phyloP scores from a whole-genome alignment of 2,888 invertebrate genomes.

The Noctuana brunneofusca region DNA sequence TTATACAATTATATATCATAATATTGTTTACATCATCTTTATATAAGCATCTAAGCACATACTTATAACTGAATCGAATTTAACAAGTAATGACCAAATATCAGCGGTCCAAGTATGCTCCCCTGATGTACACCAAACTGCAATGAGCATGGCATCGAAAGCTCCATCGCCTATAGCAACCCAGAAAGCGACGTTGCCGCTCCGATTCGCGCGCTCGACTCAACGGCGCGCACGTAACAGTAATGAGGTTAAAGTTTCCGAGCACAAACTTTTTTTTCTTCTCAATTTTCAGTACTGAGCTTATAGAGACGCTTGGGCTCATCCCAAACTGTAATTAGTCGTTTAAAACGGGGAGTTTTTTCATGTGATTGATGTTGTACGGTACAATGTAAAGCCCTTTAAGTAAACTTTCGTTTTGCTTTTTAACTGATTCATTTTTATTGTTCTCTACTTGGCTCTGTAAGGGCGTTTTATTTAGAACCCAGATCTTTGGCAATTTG shows the following conservation, averaged over 20 bases:
- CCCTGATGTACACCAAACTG: slow-evolving; percentile 40
- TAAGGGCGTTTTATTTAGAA: not conserved
- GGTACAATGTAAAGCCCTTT: slow-evolving; percentile 15
- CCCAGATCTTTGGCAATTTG: not conserved
- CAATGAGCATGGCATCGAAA: slow-evolving; percentile 49
- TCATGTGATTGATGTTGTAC: slow-evolving; percentile 27
- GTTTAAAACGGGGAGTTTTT: slow-evolving; percentile 34
- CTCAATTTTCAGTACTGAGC: slow-evolving; percentile 57
- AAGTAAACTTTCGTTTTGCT: slow-evolving; percentile 11
- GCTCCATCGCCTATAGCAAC: slow-evolving; percentile 57
- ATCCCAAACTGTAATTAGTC: slow-evolving; percentile 40
- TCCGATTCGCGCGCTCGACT: slow-evolving; percentile 50
- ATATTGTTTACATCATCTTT: no score
- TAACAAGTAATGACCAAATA: not conserved
- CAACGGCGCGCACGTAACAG: slow-evolving; percentile 54
- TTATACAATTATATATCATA: no score
- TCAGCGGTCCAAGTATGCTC: not conserved
- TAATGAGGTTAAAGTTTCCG: slow-evolving; percentile 81
- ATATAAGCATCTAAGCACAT: no score
- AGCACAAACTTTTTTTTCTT: slow-evolving; percentile 63
- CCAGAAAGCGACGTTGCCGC: slow-evolving; percentile 74
- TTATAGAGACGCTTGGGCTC: slow-evolving; percentile 37
- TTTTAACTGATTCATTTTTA: not conserved
- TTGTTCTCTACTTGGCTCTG: not conserved
- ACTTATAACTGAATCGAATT: not conserved